Conservation (phyloP, 2,113 vertebrate genomes). For the Psettodes erumei region DNA sequence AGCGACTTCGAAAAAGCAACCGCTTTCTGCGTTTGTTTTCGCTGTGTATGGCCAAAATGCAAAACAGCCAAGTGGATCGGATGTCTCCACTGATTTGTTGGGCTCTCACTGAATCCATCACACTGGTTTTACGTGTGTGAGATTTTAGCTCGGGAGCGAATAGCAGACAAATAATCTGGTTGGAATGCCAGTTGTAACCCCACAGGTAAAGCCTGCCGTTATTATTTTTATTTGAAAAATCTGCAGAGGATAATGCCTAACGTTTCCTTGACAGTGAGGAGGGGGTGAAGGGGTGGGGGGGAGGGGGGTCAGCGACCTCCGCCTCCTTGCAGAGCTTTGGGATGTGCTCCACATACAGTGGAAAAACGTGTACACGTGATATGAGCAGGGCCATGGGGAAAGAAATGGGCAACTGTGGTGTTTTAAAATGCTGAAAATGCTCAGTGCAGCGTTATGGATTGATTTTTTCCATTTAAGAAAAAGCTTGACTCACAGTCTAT, state of each 20-base stretch:
- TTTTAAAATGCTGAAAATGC: conserved; percentile 47
- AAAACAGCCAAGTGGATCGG: conserved; percentile 19
- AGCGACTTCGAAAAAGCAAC: not conserved
- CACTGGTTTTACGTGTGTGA: conserved; percentile 32
- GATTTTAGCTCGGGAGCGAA: conserved; percentile 41
- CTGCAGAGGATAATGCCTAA: conserved; percentile 51
- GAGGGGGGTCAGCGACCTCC: conserved; percentile 54
- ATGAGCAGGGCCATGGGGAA: conserved; percentile 14
- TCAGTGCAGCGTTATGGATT: conserved; percentile 8
- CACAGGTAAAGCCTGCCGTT: conserved; percentile 33
- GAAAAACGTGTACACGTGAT: conserved; percentile 48
- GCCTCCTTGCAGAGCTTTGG: conserved; percentile 45
- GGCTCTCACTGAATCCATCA: conserved; percentile 51
- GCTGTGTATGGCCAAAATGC: conserved; percentile 17
- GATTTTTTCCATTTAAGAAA: conserved; percentile 46
- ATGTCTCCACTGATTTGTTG: conserved; percentile 33
- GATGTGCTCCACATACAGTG: conserved; percentile 11
- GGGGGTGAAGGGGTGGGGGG: no score
- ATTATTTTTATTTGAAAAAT: conserved; percentile 62
- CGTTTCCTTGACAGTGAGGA: conserved; percentile 54
- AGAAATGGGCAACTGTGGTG: conserved; percentile 37
- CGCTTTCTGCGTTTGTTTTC: conserved; percentile 24
- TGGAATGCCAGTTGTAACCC: conserved; percentile 51
- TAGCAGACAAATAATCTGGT: conserved; percentile 46
- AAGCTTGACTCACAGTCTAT: conserved; percentile 43